Percentiles rank a stretch among this genome's conserved stretches.
phyloP scores from a whole-genome alignment of 2,888 invertebrate species.

The Habrosyne pyritoides region DNA sequence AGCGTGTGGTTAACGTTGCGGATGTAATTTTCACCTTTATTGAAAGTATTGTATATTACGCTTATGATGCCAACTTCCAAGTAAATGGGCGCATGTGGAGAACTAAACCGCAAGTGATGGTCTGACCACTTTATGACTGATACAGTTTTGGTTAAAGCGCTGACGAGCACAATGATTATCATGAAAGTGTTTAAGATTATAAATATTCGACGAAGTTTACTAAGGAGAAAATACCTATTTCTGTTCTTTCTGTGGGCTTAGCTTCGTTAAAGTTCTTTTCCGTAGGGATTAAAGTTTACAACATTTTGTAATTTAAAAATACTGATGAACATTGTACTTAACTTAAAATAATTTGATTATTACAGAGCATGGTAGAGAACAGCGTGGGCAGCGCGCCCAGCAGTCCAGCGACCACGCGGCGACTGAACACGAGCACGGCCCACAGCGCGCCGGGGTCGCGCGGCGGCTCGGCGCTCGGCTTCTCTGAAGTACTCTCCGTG shows the following conservation, averaged over 20 bases:
- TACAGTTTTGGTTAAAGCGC: neutral
- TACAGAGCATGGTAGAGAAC: constrained; percentile 73
- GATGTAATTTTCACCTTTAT: neutral
- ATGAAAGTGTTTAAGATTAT: neutral
- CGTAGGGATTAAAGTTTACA: too few relatives aligned
- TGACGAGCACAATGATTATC: neutral
- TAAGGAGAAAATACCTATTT: too few relatives aligned
- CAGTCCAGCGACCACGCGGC: constrained; percentile 65
- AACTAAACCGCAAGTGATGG: neutral
- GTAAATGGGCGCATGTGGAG: neutral
- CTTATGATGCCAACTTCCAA: neutral
- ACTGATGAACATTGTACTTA: neutral
- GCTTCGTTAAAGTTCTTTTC: too few relatives aligned
- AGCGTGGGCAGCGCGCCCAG: constrained; percentile 86
- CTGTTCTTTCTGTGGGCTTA: too few relatives aligned
- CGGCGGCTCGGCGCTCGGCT: constrained; percentile 76
- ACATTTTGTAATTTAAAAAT: too few relatives aligned
- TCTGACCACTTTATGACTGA: neutral
- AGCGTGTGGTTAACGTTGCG: neutral
- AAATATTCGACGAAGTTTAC: too few relatives aligned
- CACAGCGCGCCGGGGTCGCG: constrained; percentile 76
- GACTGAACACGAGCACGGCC: constrained; percentile 26
- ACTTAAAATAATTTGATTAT: neutral
- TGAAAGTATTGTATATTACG: neutral
- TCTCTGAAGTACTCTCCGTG: constrained; percentile 54